Evolutionary conservation across 1,140 invertebrate genomes (phyloP).

Genomic region (Episyrphus balteatus): DNA sequence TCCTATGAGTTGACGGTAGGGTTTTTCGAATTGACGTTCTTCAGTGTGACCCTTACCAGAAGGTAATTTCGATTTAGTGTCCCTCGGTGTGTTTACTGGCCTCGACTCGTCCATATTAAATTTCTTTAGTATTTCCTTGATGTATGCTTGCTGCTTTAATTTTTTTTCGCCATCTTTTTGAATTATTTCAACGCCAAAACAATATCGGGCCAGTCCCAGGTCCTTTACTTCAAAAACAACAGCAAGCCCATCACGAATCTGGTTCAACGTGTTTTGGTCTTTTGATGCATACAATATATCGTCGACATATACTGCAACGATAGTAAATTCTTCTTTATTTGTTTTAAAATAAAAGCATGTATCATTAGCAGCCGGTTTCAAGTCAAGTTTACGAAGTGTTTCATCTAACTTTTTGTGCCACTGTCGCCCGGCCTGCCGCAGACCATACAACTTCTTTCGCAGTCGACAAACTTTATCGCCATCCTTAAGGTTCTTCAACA

Average conservation of each 20-base stretch:
- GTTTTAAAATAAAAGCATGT: too few species aligned
- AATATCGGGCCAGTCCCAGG: too few species aligned
- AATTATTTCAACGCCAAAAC: slow-evolving; percentile 23
- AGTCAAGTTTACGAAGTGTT: slow-evolving; percentile 7
- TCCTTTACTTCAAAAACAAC: too few species aligned
- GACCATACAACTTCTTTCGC: too few species aligned
- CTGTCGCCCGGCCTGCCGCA: too few species aligned
- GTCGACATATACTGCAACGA: slow-evolving; percentile 18
- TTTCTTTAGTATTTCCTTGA: slow-evolving; percentile 22
- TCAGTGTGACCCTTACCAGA: slow-evolving; percentile 17
- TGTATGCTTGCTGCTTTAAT: slow-evolving; percentile 26
- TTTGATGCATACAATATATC: too few species aligned
- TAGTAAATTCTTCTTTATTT: neutral
- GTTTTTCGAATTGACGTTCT: slow-evolving; percentile 35
- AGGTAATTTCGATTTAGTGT: slow-evolving; percentile 8
- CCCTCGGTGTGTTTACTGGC: slow-evolving; percentile 9
- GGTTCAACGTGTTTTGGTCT: too few species aligned
- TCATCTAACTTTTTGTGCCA: too few species aligned
- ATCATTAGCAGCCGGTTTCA: too few species aligned
- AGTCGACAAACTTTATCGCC: too few species aligned
- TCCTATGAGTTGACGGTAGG: slow-evolving; percentile 30
- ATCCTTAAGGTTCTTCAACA: too few species aligned
- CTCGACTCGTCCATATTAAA: slow-evolving; percentile 16
- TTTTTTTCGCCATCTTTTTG: slow-evolving; percentile 14
- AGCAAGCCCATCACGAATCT: too few species aligned